A percentile compares a stretch with the other conserved stretches of the same genome.
Evolutionary conservation across 2,113 vertebrate species (phyloP).

Genomic region (Pionites leucogaster): DNA sequence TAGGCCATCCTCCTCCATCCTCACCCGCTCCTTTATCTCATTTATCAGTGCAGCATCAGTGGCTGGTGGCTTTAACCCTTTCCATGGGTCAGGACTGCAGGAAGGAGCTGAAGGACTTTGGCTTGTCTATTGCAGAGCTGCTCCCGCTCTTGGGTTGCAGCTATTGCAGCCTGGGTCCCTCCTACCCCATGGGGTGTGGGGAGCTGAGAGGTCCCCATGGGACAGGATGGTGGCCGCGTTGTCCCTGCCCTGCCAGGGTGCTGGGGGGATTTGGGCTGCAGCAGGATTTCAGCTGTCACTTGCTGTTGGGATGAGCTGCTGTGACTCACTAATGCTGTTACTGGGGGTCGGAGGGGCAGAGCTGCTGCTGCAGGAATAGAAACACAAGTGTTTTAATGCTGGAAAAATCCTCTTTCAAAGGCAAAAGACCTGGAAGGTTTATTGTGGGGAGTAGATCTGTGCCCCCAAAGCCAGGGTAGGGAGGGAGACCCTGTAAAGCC

Average conservation of each 20-base stretch:
- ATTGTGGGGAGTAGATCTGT: not conserved
- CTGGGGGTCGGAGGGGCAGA: not conserved
- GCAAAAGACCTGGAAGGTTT: not conserved
- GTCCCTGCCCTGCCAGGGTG: not conserved
- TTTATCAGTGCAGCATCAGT: conserved; percentile 31
- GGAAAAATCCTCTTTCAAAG: not conserved
- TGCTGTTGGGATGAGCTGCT: conserved; percentile 46
- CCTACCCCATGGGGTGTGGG: accelerated
- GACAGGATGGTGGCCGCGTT: not conserved
- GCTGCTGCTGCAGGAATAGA: conserved; percentile 4
- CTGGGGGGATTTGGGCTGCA: not conserved
- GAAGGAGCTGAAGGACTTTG: not conserved
- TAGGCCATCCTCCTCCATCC: conserved; percentile 14
- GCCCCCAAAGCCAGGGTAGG: not conserved
- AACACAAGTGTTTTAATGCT: not conserved
- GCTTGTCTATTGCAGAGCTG: not conserved
- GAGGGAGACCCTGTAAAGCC: not conserved
- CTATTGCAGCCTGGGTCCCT: not conserved
- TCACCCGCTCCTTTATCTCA: not conserved
- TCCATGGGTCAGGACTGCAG: not conserved
- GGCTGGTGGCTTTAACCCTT: conserved; percentile 22
- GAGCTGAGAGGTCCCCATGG: not conserved
- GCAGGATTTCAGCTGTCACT: conserved; percentile 53
- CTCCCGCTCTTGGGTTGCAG: not conserved
- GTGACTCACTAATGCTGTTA: conserved; percentile 45